Evolutionary conservation across 2,113 vertebrate species (phyloP).

Genomic region (Vombatus ursinus): DNA sequence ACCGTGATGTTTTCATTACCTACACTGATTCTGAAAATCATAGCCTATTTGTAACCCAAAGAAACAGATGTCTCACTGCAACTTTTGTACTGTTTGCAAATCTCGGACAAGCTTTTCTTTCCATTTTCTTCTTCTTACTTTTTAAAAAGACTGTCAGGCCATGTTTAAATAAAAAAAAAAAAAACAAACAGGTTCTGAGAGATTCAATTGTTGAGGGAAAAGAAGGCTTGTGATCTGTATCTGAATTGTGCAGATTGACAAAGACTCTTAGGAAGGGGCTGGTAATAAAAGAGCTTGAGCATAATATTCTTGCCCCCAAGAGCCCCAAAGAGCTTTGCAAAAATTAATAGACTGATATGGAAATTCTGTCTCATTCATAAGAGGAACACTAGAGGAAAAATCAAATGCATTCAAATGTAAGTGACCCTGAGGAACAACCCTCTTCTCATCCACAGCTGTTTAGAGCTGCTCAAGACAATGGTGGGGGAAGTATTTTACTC

Average conservation of each 20-base stretch:
- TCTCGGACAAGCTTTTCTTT: neutral
- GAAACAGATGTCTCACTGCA: neutral
- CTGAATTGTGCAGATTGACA: neutral
- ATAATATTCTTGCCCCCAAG: neutral
- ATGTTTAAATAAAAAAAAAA: slow-evolving; percentile 13
- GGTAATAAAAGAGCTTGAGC: neutral
- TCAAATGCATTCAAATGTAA: slow-evolving; percentile 37
- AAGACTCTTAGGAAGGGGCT: neutral
- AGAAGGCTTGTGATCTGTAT: neutral
- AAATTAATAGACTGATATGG: slow-evolving; percentile 14
- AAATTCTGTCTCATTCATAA: slow-evolving; percentile 22
- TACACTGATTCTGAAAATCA: neutral
- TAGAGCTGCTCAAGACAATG: neutral
- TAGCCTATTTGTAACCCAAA: neutral
- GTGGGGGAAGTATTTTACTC: neutral
- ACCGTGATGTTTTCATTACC: neutral
- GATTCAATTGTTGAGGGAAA: neutral
- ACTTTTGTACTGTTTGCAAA: neutral
- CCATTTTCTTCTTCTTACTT: slow-evolving; percentile 28
- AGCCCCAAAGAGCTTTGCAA: neutral
- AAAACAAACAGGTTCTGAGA: neutral
- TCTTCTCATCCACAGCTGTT: slow-evolving; percentile 14
- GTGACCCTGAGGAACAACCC: slow-evolving; percentile 9
- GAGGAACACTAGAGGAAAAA: slow-evolving; percentile 3
- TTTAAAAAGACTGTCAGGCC: slow-evolving; percentile 7